phyloP scores from a whole-genome alignment of 1,140 invertebrate species.

The Elymnias hypermnestra region DNA sequence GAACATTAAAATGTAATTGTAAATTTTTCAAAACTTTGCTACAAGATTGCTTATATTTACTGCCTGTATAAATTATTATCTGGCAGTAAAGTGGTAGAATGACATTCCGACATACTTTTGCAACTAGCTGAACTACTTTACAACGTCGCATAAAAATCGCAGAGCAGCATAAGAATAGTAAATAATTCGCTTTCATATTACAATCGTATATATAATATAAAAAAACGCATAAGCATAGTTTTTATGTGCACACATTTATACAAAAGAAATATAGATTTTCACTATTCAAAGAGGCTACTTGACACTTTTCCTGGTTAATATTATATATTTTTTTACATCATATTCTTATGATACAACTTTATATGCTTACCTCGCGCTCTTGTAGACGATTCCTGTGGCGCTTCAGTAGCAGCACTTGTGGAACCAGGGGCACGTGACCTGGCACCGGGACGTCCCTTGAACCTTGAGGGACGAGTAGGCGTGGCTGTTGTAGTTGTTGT shows the following conservation, averaged over 20 bases:
- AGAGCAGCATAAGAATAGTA: slow-evolving; percentile 33
- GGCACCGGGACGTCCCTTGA: slow-evolving; percentile 50
- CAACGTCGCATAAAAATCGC: slow-evolving; percentile 33
- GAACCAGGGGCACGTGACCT: slow-evolving; percentile 40
- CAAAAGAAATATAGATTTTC: no score
- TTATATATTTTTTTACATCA: no score
- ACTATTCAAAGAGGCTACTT: no score
- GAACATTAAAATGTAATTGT: no score
- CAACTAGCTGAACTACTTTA: slow-evolving; percentile 18
- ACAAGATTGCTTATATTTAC: slow-evolving; percentile 1
- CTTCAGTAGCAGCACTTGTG: slow-evolving; percentile 51
- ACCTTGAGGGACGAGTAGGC: slow-evolving; percentile 56
- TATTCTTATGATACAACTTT: no score
- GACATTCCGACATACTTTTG: slow-evolving; percentile 22
- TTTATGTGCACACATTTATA: no score
- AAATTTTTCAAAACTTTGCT: no score
- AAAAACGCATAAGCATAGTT: slow-evolving; percentile 1
- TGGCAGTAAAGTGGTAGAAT: slow-evolving; percentile 14
- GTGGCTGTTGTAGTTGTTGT: slow-evolving; percentile 47
- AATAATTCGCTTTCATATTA: slow-evolving; percentile 33
- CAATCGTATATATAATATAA: slow-evolving; percentile 7
- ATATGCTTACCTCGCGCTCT: slow-evolving; percentile 50
- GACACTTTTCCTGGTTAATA: no score
- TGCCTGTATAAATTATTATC: slow-evolving; percentile 18
- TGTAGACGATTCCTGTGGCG: slow-evolving; percentile 55